phyloP scores from a whole-genome alignment of 2,888 invertebrate species.

The Synergus laeviventris region DNA sequence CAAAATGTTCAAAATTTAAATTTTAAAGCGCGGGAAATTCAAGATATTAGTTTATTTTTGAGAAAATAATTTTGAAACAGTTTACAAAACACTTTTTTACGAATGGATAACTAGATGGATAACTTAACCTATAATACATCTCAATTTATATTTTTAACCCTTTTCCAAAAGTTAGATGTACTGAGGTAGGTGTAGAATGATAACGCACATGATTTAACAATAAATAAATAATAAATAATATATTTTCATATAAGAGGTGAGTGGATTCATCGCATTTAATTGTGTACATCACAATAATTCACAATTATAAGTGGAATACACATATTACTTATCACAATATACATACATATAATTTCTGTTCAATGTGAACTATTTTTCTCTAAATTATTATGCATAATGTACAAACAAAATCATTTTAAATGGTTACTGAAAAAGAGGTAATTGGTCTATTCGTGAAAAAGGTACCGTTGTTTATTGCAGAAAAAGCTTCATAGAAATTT shows the following conservation, averaged over 20 bases:
- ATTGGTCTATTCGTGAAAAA: conserved; percentile 1
- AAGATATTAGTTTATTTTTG: background rate
- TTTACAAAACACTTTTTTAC: no score
- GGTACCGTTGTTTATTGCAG: background rate
- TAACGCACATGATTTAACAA: background rate
- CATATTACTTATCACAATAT: background rate
- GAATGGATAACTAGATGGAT: no score
- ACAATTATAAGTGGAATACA: background rate
- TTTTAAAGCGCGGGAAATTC: background rate
- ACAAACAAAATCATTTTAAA: background rate
- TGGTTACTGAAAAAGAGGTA: background rate
- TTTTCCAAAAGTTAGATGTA: background rate
- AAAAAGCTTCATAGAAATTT: background rate
- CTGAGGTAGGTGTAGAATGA: background rate
- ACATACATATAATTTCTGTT: background rate
- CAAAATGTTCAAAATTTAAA: background rate
- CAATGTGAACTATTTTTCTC: conserved; percentile 7
- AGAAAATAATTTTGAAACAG: no score
- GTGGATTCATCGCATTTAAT: background rate
- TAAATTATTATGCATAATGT: background rate
- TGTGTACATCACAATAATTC: conserved; percentile 13
- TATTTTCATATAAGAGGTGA: background rate
- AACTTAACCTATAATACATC: no score
- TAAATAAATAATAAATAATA: conserved; percentile 32
- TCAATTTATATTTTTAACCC: no score